Conservation (phyloP, 2,888 invertebrate species). For the Oscheius sp. region DNA sequence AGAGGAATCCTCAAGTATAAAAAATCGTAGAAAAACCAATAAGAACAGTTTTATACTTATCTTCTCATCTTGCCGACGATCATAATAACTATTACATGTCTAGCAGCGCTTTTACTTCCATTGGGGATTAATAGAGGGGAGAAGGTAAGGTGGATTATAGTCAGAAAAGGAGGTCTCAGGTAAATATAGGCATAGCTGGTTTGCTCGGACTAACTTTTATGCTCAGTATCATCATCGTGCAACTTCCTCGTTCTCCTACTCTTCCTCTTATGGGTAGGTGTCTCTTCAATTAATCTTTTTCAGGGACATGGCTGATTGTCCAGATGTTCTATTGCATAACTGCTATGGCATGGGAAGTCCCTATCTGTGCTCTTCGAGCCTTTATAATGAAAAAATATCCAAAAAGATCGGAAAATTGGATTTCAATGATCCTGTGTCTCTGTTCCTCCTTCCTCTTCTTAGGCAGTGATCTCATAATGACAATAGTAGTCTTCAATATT, state of each 20-base stretch:
- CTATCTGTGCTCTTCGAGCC: no score
- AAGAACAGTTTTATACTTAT: constrained; percentile 19
- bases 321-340: constrained; percentile 13
- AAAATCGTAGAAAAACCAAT: no score
- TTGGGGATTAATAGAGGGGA: constrained; percentile 17
- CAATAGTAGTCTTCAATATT: constrained; percentile 1
- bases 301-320: constrained; percentile 11
- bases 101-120: constrained; percentile 1
- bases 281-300: neutral
- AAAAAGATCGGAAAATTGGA: neutral
- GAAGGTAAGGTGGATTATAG: no score
- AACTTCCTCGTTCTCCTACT: constrained; percentile 5
- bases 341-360: constrained; percentile 9
- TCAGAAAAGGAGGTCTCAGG: no score
- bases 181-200: constrained; percentile 7
- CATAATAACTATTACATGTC: constrained; percentile 5
- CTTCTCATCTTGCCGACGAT: constrained; percentile 10
- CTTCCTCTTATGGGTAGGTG: constrained; percentile 18
- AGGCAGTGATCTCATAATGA: neutral
- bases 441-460: neutral
- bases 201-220: constrained; percentile 9
- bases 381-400: neutral
- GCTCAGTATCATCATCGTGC: neutral
- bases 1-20: constrained; percentile 9
- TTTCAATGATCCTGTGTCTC: neutral